Percentiles rank a stretch among this genome's conserved stretches.
Evolutionary conservation across 1,140 invertebrate species (phyloP).

Genomic region (Tetraneura akinire): DNA sequence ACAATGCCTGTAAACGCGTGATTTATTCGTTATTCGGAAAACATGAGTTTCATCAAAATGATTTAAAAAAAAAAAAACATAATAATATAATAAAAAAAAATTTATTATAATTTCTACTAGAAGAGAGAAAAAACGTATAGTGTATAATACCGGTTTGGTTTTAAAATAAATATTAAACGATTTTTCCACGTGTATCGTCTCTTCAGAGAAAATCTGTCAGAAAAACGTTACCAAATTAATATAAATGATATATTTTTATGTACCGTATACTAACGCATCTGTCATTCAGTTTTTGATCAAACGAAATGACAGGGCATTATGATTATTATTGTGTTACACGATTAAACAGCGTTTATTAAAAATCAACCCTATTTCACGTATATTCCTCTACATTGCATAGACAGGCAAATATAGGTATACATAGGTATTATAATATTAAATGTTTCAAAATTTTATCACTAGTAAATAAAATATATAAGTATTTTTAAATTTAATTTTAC

Average conservation of each 20-base stretch:
- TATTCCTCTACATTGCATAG: no score
- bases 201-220: slow-evolving; percentile 25
- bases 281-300: slow-evolving; percentile 32
- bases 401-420: no score
- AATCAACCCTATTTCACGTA: not conserved
- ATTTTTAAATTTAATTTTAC: not conserved
- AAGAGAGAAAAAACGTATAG: not conserved
- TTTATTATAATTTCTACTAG: slow-evolving; percentile 25
- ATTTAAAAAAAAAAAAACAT: not conserved
- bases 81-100: no score
- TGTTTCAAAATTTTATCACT: no score
- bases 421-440: no score
- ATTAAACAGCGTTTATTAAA: slow-evolving; percentile 10
- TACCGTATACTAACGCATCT: not conserved
- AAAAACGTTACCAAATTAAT: slow-evolving; percentile 36
- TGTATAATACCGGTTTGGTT: slow-evolving; percentile 22
- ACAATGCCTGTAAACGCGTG: no score
- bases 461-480: no score
- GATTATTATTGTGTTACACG: not conserved
- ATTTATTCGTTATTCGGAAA: no score
- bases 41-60: no score
- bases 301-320: not conserved
- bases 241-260: not conserved
- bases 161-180: slow-evolving; percentile 37
- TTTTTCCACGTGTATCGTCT: slow-evolving; percentile 17